Percentiles rank a stretch among this genome's conserved stretches.
These are phyloP conservation scores for Burhinus oedicnemus DNA, from an alignment of 2,113 vertebrate species.

Conservation along the genomic window DNA sequence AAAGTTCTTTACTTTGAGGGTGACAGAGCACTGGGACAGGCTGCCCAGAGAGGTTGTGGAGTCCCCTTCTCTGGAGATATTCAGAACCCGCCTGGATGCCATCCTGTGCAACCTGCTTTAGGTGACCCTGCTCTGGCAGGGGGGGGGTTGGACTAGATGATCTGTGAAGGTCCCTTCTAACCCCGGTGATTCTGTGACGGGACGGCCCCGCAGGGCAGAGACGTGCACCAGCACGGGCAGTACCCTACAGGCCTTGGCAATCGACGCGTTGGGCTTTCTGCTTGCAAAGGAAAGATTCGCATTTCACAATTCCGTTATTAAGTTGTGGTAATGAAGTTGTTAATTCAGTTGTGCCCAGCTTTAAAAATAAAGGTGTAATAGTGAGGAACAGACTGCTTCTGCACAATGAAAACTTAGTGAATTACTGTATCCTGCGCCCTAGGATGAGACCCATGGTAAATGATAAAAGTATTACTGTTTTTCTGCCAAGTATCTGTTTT, in stretches of 20 bases:
- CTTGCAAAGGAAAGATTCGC: no score
- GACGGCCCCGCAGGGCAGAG: not conserved
- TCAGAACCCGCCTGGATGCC: not conserved
- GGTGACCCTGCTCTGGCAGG: not conserved
- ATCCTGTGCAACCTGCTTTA: not conserved
- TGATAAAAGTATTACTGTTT: not conserved
- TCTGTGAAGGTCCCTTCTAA: not conserved
- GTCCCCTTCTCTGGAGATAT: not conserved
- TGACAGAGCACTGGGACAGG: not conserved
- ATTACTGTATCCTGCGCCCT: no score
- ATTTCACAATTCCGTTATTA: rapidly evolving
- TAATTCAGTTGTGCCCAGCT: not conserved
- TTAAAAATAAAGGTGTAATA: not conserved
- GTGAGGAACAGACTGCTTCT: rapidly evolving
- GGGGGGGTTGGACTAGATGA: not conserved
- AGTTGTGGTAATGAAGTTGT: not conserved
- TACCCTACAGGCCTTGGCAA: rapidly evolving
- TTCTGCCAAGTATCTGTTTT: rapidly evolving
- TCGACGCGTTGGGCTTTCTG: rapidly evolving
- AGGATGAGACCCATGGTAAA: not conserved
- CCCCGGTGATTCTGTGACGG: not conserved
- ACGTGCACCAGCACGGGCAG: rapidly evolving
- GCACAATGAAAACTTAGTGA: not conserved
- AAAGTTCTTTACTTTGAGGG: not conserved
- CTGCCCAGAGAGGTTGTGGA: not conserved